phyloP scores from a whole-genome alignment of 2,888 invertebrate species.

The Archaeoteleia sp. region DNA sequence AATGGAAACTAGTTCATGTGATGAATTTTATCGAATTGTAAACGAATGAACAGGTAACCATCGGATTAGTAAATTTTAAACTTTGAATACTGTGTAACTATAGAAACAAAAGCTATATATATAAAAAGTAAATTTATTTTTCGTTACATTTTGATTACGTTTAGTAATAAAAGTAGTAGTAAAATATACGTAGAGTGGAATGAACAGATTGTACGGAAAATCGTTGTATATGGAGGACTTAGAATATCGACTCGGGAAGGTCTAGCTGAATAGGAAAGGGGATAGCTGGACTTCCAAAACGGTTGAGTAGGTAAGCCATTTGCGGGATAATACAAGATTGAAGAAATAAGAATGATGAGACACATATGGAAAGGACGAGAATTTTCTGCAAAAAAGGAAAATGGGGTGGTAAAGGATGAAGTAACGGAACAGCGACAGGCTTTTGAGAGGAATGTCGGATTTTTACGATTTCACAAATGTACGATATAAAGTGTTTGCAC shows the following conservation, averaged over 20 bases:
- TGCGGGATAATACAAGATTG: conserved; percentile 67
- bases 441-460: conserved; percentile 50
- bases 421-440: conserved; percentile 60
- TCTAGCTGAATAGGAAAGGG: conserved; percentile 39
- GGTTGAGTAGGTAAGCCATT: conserved; percentile 65
- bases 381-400: conserved; percentile 44
- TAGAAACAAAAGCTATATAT: too few species aligned
- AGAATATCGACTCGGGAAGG: conserved; percentile 35
- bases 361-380: conserved; percentile 49
- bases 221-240: conserved; percentile 6
- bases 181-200: too few species aligned
- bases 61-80: too few species aligned
- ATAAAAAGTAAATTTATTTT: too few species aligned
- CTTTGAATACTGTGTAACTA: too few species aligned
- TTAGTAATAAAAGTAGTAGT: too few species aligned
- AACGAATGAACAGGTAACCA: conserved; percentile 1
- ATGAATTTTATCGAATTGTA: neutral
- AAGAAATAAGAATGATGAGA: conserved; percentile 61
- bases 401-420: conserved; percentile 52
- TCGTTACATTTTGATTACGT: too few species aligned
- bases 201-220: too few species aligned
- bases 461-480: conserved; percentile 54
- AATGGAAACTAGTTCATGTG: neutral
- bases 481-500: conserved; percentile 59
- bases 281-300: conserved; percentile 60